Evolutionary conservation across 2,888 invertebrate species (phyloP), one percentile per base, ranked within the genome.

Genomic region (Ectemnius lituratus): DNA sequence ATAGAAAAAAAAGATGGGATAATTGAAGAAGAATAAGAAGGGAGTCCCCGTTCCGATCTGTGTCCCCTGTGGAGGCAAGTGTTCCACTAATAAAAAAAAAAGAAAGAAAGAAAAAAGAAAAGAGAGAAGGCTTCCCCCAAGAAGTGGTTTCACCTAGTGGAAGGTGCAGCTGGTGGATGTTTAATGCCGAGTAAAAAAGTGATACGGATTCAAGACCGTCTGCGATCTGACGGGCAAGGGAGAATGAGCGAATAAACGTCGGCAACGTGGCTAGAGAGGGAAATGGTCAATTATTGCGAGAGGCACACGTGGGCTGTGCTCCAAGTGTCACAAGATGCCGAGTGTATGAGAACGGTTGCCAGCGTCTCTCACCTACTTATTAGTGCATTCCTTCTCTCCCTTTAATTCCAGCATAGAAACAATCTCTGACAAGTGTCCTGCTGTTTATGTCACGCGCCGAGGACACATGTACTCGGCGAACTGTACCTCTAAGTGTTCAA

Each of bases 201-300:
- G 86, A 83, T 84, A 84, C 83, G 83, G 85, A 85, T 86, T 84
- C 83, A 72, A 79, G 84, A 75, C 81, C 76, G 76, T 76, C 83
- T 76, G 78, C 78, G 77, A 79, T 80, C 81, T 79, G 70, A 11
- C 1, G 37, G 8, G 8, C 37, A 37, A 11, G 37, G 37, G 37
- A 37, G 8, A 37, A 37, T 37, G 37, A 70, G 46, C 64, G 66
- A 57, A 28, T 28, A 49, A 67, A 63, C 63, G 70, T 69, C 70
- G 60, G 68, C 23, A 70, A 74, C n/a, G 68, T 71, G 62, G 73
- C 79, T 74, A 71, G 71, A 67, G 83, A 86, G 87, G 87, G 87
- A 87, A 87, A 87, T 86, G 79, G 75, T 75, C 87, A 87, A 87
- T 87, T 87, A 86, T 85, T 75, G 80, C 73, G 75, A 81, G 75